Evolutionary conservation across 1,140 invertebrate species (phyloP).

Genomic region (Yoshiicerus persimilis): DNA sequence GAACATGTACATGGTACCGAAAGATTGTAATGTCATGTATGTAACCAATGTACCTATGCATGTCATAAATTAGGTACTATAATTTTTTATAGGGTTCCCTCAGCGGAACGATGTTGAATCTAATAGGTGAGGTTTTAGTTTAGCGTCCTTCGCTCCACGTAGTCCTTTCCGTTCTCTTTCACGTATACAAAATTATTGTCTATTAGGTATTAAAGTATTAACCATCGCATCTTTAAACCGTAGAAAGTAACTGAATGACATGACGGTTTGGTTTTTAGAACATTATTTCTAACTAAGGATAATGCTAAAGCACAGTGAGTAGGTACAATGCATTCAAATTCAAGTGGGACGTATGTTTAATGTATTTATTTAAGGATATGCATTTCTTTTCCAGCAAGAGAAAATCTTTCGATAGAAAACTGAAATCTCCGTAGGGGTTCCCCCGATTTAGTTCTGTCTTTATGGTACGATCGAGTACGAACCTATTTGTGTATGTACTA

Average conservation of each 20-base stretch:
- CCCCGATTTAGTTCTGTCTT: constrained; percentile 34
- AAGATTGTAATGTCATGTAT: not conserved
- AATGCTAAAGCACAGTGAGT: not conserved
- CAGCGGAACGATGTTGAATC: constrained; percentile 1
- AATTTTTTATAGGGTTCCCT: constrained; percentile 32
- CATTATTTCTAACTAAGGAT: not conserved
- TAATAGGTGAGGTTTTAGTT: constrained; percentile 26
- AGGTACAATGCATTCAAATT: too few species aligned
- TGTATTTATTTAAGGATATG: not conserved
- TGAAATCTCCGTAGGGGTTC: constrained; percentile 34
- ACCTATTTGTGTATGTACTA: not conserved
- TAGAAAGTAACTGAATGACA: not conserved
- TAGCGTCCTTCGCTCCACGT: not conserved
- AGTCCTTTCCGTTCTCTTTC: not conserved
- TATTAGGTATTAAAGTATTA: not conserved
- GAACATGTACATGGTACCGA: not conserved
- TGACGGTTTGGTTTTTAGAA: not conserved
- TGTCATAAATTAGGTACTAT: constrained; percentile 34
- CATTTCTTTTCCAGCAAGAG: constrained; percentile 12
- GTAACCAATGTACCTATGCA: not conserved
- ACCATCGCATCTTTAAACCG: not conserved
- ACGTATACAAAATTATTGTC: not conserved
- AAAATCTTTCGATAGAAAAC: constrained; percentile 27
- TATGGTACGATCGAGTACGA: not conserved
- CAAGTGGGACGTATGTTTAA: too few species aligned